Conservation (phyloP, 2,797 vertebrate genomes). For the Coluber constrictor region DNA sequence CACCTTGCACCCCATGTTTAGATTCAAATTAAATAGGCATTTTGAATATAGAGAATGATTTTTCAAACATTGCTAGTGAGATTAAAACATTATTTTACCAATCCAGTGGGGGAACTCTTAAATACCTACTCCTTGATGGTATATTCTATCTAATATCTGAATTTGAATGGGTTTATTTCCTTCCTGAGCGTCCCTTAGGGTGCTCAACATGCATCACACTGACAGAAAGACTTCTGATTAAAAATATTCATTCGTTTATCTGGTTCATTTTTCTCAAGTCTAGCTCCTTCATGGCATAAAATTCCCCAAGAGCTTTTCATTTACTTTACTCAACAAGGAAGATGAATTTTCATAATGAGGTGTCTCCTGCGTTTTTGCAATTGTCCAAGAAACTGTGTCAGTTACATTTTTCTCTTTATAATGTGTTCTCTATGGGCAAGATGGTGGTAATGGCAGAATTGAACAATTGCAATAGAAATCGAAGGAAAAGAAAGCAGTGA, state of each 20-base stretch:
- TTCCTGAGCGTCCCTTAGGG: neutral
- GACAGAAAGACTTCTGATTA: neutral
- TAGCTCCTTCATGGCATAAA: slow-evolving; percentile 29
- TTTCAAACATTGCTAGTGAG: neutral
- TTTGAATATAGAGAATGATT: neutral
- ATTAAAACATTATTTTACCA: slow-evolving; percentile 29
- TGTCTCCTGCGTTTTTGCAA: slow-evolving; percentile 18
- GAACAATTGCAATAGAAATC: neutral
- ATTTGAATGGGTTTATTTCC: slow-evolving; percentile 31
- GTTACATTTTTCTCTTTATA: neutral
- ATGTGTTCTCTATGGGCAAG: neutral
- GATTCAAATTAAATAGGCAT: neutral
- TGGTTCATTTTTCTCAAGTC: slow-evolving; percentile 39
- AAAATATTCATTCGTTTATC: slow-evolving; percentile 39
- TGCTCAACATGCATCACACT: neutral
- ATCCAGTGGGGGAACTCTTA: slow-evolving; percentile 28
- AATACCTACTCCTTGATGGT: neutral
- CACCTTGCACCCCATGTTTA: neutral
- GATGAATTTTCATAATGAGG: slow-evolving; percentile 25
- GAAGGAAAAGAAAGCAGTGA: neutral
- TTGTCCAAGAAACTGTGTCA: neutral
- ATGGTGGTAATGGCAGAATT: neutral
- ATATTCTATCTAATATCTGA: neutral
- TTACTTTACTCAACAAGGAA: slow-evolving; percentile 35
- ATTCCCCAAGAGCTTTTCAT: slow-evolving; percentile 27